Conservation (phyloP, 2,888 invertebrate genomes). For the Drosophila algonquin region DNA sequence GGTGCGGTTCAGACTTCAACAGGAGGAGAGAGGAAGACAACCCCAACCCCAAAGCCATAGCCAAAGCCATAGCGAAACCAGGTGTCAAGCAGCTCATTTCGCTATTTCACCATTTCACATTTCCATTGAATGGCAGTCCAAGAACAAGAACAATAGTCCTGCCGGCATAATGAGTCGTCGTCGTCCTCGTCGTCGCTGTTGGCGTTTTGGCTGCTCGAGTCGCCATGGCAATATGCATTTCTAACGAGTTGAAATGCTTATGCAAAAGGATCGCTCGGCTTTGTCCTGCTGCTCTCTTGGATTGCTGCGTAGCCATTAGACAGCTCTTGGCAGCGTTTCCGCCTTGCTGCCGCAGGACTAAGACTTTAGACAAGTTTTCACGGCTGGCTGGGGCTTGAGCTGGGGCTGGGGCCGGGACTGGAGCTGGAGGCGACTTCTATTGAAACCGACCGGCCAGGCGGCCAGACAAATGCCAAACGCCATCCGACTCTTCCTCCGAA, state of each 20-base stretch:
- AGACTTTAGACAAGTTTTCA: slow-evolving; percentile 76
- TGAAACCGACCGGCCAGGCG: background rate
- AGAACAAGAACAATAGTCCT: slow-evolving; percentile 50
- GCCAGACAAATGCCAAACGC: slow-evolving; percentile 29
- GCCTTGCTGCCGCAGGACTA: slow-evolving; percentile 62
- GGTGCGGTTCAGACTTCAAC: slow-evolving; percentile 46
- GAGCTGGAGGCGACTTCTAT: slow-evolving; percentile 23
- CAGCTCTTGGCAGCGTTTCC: slow-evolving; percentile 72
- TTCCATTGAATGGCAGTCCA: slow-evolving; percentile 13
- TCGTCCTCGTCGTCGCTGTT: slow-evolving; percentile 32
- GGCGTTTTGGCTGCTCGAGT: slow-evolving; percentile 65
- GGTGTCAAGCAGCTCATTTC: slow-evolving; percentile 50
- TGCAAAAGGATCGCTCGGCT: slow-evolving; percentile 52
- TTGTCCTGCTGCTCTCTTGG: slow-evolving; percentile 37
- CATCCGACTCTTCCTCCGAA: slow-evolving; percentile 5
- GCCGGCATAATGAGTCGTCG: slow-evolving; percentile 63
- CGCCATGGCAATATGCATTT: slow-evolving; percentile 70
- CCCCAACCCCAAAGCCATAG: slow-evolving; percentile 1
- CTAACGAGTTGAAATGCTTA: slow-evolving; percentile 38
- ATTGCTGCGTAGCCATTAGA: slow-evolving; percentile 68
- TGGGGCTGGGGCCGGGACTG: slow-evolving; percentile 56
- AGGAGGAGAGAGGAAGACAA: background rate
- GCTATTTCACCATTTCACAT: background rate
- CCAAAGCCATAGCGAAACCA: slow-evolving; percentile 27
- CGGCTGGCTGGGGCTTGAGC: slow-evolving; percentile 51